phyloP scores from a whole-genome alignment of 2,888 invertebrate species.

The Drosophila flavopinicola region DNA sequence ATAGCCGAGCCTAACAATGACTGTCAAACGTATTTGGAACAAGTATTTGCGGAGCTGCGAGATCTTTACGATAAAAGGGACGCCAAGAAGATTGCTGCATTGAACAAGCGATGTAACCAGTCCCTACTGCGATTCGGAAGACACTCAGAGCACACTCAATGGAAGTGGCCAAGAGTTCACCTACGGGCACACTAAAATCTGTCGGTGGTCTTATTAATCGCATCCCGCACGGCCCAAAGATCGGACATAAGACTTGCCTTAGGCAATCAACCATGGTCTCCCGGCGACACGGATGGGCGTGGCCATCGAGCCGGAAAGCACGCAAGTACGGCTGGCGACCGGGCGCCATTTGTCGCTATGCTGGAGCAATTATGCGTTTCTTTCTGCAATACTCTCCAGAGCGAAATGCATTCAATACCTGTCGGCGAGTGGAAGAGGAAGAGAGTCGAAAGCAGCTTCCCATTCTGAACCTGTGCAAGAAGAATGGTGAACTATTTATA shows the following conservation, averaged over 20 bases:
- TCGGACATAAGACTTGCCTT: slow-evolving; percentile 87
- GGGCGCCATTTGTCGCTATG: slow-evolving; percentile 80
- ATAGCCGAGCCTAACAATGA: slow-evolving; percentile 55
- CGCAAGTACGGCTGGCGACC: slow-evolving; percentile 82
- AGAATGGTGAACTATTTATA: slow-evolving; percentile 87
- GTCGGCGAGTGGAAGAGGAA: slow-evolving; percentile 81
- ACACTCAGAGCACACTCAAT: background rate
- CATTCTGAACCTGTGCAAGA: slow-evolving; percentile 87
- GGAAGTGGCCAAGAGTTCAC: background rate
- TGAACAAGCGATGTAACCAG: slow-evolving; percentile 13
- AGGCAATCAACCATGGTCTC: slow-evolving; percentile 86
- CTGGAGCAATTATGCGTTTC: slow-evolving; percentile 81
- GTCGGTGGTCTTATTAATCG: slow-evolving; percentile 26
- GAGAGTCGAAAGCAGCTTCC: slow-evolving; percentile 79
- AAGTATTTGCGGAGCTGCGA: slow-evolving; percentile 75
- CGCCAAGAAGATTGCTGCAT: slow-evolving; percentile 12
- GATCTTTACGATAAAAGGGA: slow-evolving; percentile 75
- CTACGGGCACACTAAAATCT: background rate
- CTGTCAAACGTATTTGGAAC: slow-evolving; percentile 74
- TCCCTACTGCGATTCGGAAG: background rate
- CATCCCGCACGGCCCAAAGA: slow-evolving; percentile 64
- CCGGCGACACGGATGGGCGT: slow-evolving; percentile 88
- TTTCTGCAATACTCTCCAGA: slow-evolving; percentile 73
- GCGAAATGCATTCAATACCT: slow-evolving; percentile 53
- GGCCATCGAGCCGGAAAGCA: slow-evolving; percentile 84